These are phyloP conservation scores for Hydraecia micacea DNA, from an alignment of 2,888 invertebrate species.

Conservation along the genomic window DNA sequence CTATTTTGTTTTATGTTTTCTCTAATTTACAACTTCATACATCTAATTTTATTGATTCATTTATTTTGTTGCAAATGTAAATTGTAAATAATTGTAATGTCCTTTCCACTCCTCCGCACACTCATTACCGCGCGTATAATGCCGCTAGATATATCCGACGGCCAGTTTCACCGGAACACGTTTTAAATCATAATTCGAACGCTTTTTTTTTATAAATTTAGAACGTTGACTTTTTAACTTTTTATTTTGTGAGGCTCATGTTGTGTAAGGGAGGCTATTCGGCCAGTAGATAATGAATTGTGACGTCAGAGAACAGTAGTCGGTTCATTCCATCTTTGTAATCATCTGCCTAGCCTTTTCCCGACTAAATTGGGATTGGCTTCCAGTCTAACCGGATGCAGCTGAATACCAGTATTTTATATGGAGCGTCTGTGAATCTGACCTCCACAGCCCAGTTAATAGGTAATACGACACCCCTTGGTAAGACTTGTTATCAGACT, in stretches of 20 bases:
- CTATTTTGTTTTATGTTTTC: neutral
- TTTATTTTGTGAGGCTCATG: slow-evolving; percentile 68
- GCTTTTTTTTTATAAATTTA: slow-evolving; percentile 84
- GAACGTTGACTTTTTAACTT: slow-evolving; percentile 86
- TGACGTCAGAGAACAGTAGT: slow-evolving; percentile 51
- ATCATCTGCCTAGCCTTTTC: neutral
- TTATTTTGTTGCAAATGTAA: neutral
- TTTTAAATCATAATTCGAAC: slow-evolving; percentile 90
- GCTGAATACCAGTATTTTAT: neutral
- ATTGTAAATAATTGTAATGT: slow-evolving; percentile 69
- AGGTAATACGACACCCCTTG: no score
- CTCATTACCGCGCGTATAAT: slow-evolving; percentile 89
- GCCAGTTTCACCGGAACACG: slow-evolving; percentile 90
- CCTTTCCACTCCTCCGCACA: slow-evolving; percentile 77
- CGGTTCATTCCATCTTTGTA: neutral
- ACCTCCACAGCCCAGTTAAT: no score
- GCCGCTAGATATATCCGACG: slow-evolving; percentile 89
- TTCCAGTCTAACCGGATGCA: neutral
- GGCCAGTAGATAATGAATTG: slow-evolving; percentile 54
- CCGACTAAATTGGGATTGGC: neutral
- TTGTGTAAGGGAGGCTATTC: slow-evolving; percentile 55
- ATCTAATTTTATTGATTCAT: neutral
- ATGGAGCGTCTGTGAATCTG: no score
- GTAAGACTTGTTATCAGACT: no score
- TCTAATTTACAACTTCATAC: neutral